Conservation (phyloP, 2,888 invertebrate genomes). For the Bugulina stolonifera region DNA sequence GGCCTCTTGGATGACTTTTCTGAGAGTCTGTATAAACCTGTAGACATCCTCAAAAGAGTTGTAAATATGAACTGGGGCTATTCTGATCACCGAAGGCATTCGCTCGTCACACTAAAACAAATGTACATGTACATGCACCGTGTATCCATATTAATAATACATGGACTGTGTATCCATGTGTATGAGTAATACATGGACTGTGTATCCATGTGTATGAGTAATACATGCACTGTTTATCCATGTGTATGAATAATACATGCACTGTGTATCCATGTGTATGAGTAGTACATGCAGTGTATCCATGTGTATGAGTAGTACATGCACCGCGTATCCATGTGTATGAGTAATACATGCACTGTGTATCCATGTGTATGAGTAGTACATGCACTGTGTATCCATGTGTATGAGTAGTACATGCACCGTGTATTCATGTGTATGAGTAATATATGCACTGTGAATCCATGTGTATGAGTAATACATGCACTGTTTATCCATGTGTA, state of each 20-base stretch:
- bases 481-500: not conserved
- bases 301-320: not conserved
- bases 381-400: not conserved
- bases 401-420: not conserved
- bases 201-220: not conserved
- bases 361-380: not conserved
- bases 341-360: not conserved
- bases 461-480: not conserved
- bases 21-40: conserved; percentile 45
- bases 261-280: not conserved
- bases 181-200: not conserved
- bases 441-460: not conserved
- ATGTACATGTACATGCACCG: not conserved
- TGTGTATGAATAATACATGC: not conserved
- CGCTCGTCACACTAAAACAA: conserved; percentile 57
- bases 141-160: not conserved
- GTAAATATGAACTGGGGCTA: conserved; percentile 58
- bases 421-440: not conserved
- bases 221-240: not conserved
- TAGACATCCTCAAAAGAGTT: conserved; percentile 57
- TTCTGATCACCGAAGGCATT: conserved; percentile 56
- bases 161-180: not conserved
- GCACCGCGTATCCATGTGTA: too few species aligned
- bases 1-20: too few species aligned
- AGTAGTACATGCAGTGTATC: not conserved